phyloP scores from a whole-genome alignment of 2,113 vertebrate species.

The Corythaeola cristata region DNA sequence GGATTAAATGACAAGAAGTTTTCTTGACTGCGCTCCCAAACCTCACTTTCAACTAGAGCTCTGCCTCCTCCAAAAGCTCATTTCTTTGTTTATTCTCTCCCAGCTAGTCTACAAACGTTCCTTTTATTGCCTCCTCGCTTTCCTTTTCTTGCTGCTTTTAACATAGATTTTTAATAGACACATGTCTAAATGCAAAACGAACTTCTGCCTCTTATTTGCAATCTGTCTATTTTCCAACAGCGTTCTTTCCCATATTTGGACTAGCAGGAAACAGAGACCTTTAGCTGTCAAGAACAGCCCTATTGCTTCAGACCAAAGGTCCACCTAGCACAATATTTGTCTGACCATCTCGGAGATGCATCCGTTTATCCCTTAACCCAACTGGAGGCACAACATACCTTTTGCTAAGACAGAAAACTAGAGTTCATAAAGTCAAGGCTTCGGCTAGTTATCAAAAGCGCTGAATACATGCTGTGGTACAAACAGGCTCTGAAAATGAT shows the following conservation, averaged over 20 bases:
- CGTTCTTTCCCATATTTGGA: neutral
- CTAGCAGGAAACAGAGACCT: neutral
- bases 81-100: conserved; percentile 28
- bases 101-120: neutral
- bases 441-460: neutral
- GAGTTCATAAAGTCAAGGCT: neutral
- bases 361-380: neutral
- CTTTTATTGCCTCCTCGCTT: neutral
- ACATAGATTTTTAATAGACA: neutral
- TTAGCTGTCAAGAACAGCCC: neutral
- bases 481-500: neutral
- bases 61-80: neutral
- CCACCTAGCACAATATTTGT: neutral
- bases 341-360: neutral
- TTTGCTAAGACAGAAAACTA: neutral
- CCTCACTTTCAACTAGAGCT: conserved; percentile 10
- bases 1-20: conserved; percentile 44
- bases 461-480: neutral
- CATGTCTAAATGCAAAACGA: neutral
- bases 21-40: neutral
- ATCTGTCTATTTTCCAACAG: neutral
- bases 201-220: neutral
- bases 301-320: neutral
- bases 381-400: neutral
- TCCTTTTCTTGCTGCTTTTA: neutral